Evolutionary conservation across 2,113 vertebrate species (phyloP).

Genomic region (Telmatochromis brichardi): DNA sequence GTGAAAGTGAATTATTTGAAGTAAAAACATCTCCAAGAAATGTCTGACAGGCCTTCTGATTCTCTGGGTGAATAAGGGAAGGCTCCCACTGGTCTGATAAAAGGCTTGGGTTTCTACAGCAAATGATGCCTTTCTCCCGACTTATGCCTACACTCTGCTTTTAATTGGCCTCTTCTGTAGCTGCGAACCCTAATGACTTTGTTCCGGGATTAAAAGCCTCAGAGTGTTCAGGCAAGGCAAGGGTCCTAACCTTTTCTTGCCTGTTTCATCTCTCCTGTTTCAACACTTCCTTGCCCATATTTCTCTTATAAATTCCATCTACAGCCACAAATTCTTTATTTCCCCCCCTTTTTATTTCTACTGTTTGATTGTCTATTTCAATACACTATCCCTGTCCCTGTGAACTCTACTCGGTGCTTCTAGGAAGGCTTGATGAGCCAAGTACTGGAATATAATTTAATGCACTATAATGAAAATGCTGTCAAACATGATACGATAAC

Average conservation of each 20-base stretch:
- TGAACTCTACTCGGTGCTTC: neutral
- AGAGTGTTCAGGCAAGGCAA: slow-evolving; percentile 55
- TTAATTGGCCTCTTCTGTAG: slow-evolving; percentile 70
- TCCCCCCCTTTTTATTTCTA: neutral
- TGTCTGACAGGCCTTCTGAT: slow-evolving; percentile 41
- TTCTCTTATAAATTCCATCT: neutral
- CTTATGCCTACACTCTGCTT: slow-evolving; percentile 43
- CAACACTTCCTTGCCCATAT: neutral
- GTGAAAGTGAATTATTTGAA: slow-evolving; percentile 27
- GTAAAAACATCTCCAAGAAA: slow-evolving; percentile 40
- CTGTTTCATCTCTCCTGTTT: neutral
- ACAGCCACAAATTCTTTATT: neutral
- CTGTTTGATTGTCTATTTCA: neutral
- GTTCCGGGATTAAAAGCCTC: slow-evolving; percentile 66
- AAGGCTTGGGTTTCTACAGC: slow-evolving; percentile 48
- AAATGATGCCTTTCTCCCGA: slow-evolving; percentile 54
- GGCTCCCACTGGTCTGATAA: slow-evolving; percentile 57
- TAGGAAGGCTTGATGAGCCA: neutral
- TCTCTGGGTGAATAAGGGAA: slow-evolving; percentile 33
- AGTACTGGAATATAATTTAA: neutral
- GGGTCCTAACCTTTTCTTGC: slow-evolving; percentile 57
- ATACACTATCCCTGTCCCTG: neutral
- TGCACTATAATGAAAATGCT: neutral
- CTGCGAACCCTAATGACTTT: slow-evolving; percentile 70
- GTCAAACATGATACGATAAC: neutral